A percentile compares a stretch with the other conserved stretches of the same genome.
These are phyloP conservation scores for Mirza zaza DNA, from an alignment of 2,113 vertebrate genomes.

Conservation along the genomic window DNA sequence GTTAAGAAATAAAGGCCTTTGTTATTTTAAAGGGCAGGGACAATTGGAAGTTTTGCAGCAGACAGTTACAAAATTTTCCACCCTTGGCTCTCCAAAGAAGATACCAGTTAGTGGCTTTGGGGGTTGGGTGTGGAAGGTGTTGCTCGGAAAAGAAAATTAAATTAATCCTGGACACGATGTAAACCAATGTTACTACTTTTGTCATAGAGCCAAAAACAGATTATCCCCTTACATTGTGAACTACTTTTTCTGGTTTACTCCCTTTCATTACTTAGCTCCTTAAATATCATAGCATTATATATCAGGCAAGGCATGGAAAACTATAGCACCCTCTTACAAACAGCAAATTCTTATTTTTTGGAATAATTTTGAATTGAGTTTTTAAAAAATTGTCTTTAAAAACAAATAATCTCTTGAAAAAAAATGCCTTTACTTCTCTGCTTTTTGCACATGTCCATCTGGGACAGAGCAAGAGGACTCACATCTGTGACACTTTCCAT, in stretches of 20 bases:
- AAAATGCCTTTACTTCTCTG: neutral
- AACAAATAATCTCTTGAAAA: neutral
- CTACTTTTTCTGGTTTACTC: neutral
- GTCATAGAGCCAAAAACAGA: neutral
- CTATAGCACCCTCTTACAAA: neutral
- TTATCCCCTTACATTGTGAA: neutral
- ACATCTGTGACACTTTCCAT: neutral
- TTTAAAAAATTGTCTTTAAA: neutral
- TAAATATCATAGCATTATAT: constrained; percentile 14
- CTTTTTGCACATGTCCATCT: constrained; percentile 5
- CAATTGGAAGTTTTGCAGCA: constrained; percentile 69
- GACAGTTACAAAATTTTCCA: constrained; percentile 78
- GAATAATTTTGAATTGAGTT: constrained; percentile 2
- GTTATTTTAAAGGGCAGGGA: constrained; percentile 75
- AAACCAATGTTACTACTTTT: constrained; percentile 6
- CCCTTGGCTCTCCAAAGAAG: constrained; percentile 73
- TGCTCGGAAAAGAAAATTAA: constrained; percentile 60
- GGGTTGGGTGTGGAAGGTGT: constrained; percentile 54
- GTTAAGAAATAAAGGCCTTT: constrained; percentile 69
- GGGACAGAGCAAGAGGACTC: neutral
- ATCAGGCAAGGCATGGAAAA: neutral
- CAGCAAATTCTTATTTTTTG: neutral
- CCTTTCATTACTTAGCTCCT: neutral
- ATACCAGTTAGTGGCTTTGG: constrained; percentile 52
- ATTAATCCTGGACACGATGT: constrained; percentile 44